Evolutionary conservation across 2,113 vertebrate genomes (phyloP), one percentile per base, ranked within the genome.

Genomic region (Clarias magur): DNA sequence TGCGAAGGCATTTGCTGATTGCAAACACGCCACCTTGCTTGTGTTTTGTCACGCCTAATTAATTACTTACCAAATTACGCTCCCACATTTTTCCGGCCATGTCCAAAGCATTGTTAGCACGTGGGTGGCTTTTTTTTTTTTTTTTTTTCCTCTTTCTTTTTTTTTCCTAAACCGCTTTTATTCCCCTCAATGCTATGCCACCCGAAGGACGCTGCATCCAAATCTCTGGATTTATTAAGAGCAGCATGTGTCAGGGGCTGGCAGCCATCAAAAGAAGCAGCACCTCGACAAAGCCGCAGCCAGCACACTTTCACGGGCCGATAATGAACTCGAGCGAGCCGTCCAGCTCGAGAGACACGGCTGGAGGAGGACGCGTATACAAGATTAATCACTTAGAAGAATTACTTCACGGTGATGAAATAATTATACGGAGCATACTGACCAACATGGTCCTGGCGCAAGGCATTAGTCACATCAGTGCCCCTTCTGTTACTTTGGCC

Each of bases 391-490:
- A 92, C 91, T 95, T 93, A 93, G 89, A 90, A 93, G 94, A 92
- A 92, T 88, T 91, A 90, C 92, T 89, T 92, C 93, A 86, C 87
- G 84, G 91, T 93, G 92, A 94, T 94, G 93, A 93, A 94, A 92
- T 94, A 95, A 95, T 95, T 95, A 94, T 90, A 89, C 75, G 34
- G 90, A 92, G 91, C 93, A 92, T 89, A 93, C 93, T 93, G 93
- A 94, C 93, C 91, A 83, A 89, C 87, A 90, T 95, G 92, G 93
- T 94, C 93, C 91, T 82, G 57, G 92, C 93, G 95, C 90, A 94
- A 93, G 93, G 91, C 94, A 92, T 90, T 90, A 94, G 94, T 94
- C 93, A 93, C 91, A 94, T 94, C 93, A 92, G 92, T 94, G 93
- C 88, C 93, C 91, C 91, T 42, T 90, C 92, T 94, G 92, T 94